Evolutionary conservation across 2,113 vertebrate species (phyloP).

Genomic region (Pluvianellus socialis): DNA sequence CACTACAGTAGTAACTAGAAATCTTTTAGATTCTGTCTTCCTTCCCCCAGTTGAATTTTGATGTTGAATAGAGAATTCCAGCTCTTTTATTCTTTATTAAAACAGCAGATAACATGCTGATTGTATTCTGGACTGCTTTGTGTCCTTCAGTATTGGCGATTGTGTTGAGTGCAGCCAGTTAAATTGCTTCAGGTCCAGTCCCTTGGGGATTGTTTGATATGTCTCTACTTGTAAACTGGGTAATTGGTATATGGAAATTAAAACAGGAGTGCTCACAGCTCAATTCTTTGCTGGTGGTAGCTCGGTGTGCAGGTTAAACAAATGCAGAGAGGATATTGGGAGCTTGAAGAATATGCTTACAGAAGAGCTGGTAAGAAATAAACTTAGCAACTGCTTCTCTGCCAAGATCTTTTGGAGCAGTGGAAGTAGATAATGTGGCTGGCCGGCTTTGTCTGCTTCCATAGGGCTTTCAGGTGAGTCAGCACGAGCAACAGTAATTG

Average conservation of each 20-base stretch:
- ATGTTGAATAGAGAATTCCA: not conserved
- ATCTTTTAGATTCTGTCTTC: not conserved
- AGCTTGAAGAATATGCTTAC: not conserved
- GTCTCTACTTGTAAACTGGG: not conserved
- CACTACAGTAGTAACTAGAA: not conserved
- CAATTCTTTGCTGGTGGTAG: not conserved
- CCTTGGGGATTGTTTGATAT: not conserved
- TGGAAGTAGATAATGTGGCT: not conserved
- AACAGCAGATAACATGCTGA: not conserved
- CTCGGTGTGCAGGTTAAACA: not conserved
- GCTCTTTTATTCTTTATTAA: not conserved
- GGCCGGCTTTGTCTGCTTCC: not conserved
- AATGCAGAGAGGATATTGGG: not conserved
- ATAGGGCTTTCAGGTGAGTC: conserved; percentile 32
- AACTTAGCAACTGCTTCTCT: not conserved
- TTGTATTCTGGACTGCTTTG: not conserved
- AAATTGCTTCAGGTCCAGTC: not conserved
- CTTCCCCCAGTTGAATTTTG: not conserved
- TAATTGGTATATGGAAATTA: not conserved
- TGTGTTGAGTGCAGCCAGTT: not conserved
- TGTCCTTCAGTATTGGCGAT: not conserved
- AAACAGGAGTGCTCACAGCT: not conserved
- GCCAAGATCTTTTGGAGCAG: not conserved
- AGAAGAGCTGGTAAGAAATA: not conserved
- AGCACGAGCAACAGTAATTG: not conserved